A percentile compares a stretch with the other conserved stretches of the same genome.
Conservation (phyloP, 2,888 invertebrate genomes). For the Caenorhabditis sp. region DNA sequence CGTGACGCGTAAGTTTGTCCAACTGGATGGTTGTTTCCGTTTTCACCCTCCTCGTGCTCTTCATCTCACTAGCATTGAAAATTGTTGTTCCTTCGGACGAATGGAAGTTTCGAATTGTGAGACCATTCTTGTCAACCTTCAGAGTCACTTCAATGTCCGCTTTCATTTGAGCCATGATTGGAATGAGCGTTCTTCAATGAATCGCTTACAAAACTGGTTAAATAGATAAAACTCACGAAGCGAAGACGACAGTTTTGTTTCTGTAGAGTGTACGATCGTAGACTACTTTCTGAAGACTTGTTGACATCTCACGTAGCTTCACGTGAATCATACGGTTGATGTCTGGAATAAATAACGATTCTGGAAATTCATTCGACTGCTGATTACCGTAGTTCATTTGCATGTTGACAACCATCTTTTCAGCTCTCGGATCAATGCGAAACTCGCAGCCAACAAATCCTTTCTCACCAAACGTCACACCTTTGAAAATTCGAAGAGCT, state of each 20-base stretch:
- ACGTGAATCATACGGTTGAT: slow-evolving; percentile 56
- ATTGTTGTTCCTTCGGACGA: slow-evolving; percentile 19
- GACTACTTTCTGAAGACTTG: slow-evolving; percentile 31
- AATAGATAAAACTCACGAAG: slow-evolving; percentile 44
- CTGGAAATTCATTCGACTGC: background rate
- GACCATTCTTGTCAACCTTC: slow-evolving; percentile 17
- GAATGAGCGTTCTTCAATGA: slow-evolving; percentile 44
- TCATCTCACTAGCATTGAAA: slow-evolving; percentile 25
- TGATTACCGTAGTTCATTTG: slow-evolving; percentile 48
- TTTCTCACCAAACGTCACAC: slow-evolving; percentile 48
- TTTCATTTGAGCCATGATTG: slow-evolving; percentile 57
- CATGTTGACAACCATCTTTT: slow-evolving; percentile 45
- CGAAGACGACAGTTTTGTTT: slow-evolving; percentile 55
- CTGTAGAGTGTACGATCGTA: slow-evolving; percentile 37
- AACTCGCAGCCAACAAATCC: slow-evolving; percentile 56
- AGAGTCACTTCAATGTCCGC: slow-evolving; percentile 56
- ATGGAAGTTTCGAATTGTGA: slow-evolving; percentile 50
- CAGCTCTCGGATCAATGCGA: slow-evolving; percentile 54
- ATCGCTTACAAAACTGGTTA: no score
- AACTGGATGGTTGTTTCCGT: slow-evolving; percentile 48
- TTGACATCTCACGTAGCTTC: slow-evolving; percentile 57
- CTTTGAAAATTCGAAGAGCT: slow-evolving; percentile 58
- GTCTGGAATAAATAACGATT: slow-evolving; percentile 46
- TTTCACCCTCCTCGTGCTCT: slow-evolving; percentile 39
- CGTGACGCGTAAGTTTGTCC: slow-evolving; percentile 44